Evolutionary conservation across 2,113 vertebrate species (phyloP), one percentile per base, ranked within the genome.

Genomic region (Centropristis striata): DNA sequence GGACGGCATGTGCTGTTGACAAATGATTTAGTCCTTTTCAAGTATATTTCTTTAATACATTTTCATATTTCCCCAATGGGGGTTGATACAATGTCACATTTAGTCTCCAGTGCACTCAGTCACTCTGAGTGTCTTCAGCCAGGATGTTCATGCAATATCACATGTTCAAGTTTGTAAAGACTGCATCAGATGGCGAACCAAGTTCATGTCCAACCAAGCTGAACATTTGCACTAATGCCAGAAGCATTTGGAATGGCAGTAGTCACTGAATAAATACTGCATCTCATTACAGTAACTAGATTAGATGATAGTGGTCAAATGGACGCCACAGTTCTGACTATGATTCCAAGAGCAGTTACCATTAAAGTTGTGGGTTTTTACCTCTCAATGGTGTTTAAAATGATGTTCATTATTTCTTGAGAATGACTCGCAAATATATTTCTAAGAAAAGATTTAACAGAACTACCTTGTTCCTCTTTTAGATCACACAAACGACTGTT

Each of bases 161-260:
- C 44, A 37, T 46, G 28, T 27, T 74, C 49, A n/a, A 60, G 60
- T 39, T 53, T n/a, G 37, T 15, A 16, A 63, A 39, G 36, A 4
- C 51, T 32, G 28, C 21, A 51, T 67, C 50, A 37, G 60, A 75
- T 41, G 41, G 54, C 25, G 53, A 28, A 72, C 41, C 25, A 71
- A 64, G 75, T 79, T 65, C 58, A 70, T 13, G 58, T 70, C 59
- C 60, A 78, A 64, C 50, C 61, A 50, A 68, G 75, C 0, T 11
- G 21, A 80, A 73, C 46, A 80, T 76, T 28, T 69, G 21, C 21
- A 65, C n/a, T n/a, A 15, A 71, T 50, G 69, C 60, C 6, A 71
- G 51, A 54, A 74, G 23, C 0, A 64, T 20, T 54, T 68, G 46
- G 55, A 61, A 47, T n/a, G 36, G 12, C 8, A 68, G 37, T 0